Base-by-base conservation (phyloP, 2,113 vertebrate genomes). In the Lophius piscatorius region DNA sequence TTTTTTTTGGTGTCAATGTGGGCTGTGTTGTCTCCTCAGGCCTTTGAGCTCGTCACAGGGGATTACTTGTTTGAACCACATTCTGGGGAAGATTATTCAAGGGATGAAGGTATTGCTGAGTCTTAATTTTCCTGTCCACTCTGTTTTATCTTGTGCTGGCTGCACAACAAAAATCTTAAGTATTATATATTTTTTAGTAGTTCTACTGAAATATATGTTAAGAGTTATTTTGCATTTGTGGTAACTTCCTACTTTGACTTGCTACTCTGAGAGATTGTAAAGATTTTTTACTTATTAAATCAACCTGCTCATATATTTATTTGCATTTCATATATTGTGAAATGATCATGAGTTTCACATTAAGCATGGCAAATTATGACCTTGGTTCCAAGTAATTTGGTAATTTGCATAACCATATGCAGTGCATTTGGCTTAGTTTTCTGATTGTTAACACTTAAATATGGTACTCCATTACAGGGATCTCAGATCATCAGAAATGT, bases 31-130 rank as follows among this genome's bases (percentile, higher is more conserved):
- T 82, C 45, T 82, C 56, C 47, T 18, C 61, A 98, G 96, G 97
- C 96, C 11, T 99, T 99, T 88, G 97, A 99, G 75, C 88, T 99
- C 23, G 95, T 94, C 74, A 98, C 97, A 3, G 97, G 97, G 33
- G 97, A 99, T 83, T 99, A 98, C 73, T 88, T 99, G 64, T 99
- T 99, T 33, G 97, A 98, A 50, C 97, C 97, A 51, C 96, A 98
- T 74, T 98, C 97, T 40, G 97, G 97, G 13, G 97, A 98, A 76
- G 96, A 99, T 81, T 99, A 99, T 84, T 95, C 95, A 46, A 91
- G 97, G 73, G 97, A 99, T 87, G 97, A 99, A 98, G 97, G 96
- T 98, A 80, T 59, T 60, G 34, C 33, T 64, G 18, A 20, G 16
- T 28, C 22, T 59, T 64, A 17, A 14, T 63, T 20, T 52, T 61